These are phyloP conservation scores for Spinus pinus DNA, from an alignment of 2,797 vertebrate genomes.

Conservation along the genomic window DNA sequence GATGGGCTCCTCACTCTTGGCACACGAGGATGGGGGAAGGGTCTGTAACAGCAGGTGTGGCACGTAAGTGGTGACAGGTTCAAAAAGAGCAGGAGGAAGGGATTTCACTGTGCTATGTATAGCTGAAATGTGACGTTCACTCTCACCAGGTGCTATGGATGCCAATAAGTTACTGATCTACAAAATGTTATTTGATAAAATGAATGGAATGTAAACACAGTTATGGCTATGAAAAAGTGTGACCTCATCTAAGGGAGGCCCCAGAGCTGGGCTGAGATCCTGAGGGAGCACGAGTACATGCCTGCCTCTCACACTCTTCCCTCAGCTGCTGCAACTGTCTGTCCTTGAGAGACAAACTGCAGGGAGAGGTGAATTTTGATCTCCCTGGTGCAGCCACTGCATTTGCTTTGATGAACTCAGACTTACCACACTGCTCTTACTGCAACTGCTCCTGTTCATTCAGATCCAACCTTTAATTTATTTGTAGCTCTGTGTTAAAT, in stretches of 20 bases:
- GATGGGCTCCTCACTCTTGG: neutral
- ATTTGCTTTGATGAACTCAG: neutral
- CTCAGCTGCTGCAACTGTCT: neutral
- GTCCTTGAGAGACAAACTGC: neutral
- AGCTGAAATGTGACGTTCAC: neutral
- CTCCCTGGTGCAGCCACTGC: neutral
- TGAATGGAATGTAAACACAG: neutral
- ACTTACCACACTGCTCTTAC: neutral
- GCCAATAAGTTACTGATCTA: neutral
- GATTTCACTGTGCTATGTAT: neutral
- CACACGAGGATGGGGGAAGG: neutral
- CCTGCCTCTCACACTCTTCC: neutral
- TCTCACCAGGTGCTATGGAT: neutral
- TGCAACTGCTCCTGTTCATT: neutral
- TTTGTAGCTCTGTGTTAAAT: neutral
- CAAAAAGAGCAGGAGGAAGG: neutral
- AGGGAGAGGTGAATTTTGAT: neutral
- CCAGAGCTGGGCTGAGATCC: neutral
- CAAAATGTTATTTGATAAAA: neutral
- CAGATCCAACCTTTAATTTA: neutral
- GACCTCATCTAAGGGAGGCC: neutral
- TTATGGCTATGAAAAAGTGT: neutral
- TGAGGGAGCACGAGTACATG: neutral
- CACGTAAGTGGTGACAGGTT: neutral
- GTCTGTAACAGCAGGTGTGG: fast-evolving